Evolutionary conservation across 2,888 invertebrate species (phyloP).

Genomic region (Zhuqinia jingwanae): DNA sequence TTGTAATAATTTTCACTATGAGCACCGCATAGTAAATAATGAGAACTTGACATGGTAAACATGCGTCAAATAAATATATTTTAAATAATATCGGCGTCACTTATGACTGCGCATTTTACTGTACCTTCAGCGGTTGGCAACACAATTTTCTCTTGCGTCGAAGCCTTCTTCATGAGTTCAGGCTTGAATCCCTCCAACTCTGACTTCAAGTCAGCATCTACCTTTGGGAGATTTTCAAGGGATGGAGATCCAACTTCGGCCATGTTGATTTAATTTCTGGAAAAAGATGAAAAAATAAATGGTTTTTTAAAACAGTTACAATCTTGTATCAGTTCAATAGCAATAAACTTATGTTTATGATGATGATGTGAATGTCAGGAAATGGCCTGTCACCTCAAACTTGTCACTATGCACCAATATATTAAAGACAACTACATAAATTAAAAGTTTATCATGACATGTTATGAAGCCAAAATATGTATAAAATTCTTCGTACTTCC

Average conservation of each 20-base stretch:
- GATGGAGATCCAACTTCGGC: conserved; percentile 87
- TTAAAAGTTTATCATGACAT: not conserved
- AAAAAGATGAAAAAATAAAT: conserved; percentile 17
- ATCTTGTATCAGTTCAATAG: not conserved
- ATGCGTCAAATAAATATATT: no score
- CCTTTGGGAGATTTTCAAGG: conserved; percentile 95
- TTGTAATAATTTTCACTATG: no score
- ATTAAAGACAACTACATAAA: not conserved
- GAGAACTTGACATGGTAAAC: no score
- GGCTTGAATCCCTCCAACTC: conserved; percentile 96
- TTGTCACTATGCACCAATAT: not conserved
- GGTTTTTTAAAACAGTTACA: not conserved
- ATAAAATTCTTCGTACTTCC: not conserved
- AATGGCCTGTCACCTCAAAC: not conserved
- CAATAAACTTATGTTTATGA: not conserved
- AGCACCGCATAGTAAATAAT: no score
- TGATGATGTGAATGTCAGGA: no score
- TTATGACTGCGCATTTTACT: not conserved
- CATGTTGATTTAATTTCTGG: conserved; percentile 79
- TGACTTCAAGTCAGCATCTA: conserved; percentile 92
- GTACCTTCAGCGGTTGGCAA: conserved; percentile 97
- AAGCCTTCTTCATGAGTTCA: conserved; percentile 92
- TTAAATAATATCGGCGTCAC: no score
- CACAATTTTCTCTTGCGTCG: conserved; percentile 94
- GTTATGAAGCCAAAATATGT: not conserved